Percentiles rank a stretch among this genome's conserved stretches.
Evolutionary conservation across 37 sponge, comb jelly and placozoan species (phyloP).

Genomic region (Chondrilla cf. caribensis): DNA sequence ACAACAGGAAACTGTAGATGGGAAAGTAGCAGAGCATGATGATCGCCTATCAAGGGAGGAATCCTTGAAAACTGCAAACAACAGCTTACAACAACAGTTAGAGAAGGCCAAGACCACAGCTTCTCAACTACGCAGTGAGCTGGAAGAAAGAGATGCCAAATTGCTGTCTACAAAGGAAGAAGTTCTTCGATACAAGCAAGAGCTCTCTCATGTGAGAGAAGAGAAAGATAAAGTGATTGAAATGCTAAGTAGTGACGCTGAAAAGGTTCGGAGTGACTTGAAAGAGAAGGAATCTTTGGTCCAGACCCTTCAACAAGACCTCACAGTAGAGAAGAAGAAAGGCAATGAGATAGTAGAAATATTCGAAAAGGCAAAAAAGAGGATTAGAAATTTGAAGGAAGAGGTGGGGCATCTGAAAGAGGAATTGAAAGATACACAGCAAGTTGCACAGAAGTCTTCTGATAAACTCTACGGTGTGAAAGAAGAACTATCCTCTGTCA

Average conservation of each 20-base stretch:
- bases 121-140: background rate
- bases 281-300: slow-evolving; percentile 12
- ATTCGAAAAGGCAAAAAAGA: background rate
- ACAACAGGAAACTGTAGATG: too few relatives aligned
- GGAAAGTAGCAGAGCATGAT: background rate
- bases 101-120: background rate
- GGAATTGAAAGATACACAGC: background rate
- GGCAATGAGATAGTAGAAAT: background rate
- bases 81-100: background rate
- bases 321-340: background rate
- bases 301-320: background rate
- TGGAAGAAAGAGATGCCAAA: background rate
- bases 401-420: slow-evolving; percentile 3
- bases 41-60: background rate
- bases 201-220: slow-evolving; percentile 12
- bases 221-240: slow-evolving; percentile 33
- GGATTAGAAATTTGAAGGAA: background rate
- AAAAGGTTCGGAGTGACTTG: slow-evolving; percentile 28
- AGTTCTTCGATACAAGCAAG: background rate
- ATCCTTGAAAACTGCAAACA: background rate
- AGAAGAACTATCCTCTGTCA: background rate
- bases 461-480: background rate
- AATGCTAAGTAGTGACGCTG: slow-evolving; percentile 34
- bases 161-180: background rate
- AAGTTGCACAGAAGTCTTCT: background rate